phyloP scores from a whole-genome alignment of 2,113 vertebrate species.

The Mixornis gularis region DNA sequence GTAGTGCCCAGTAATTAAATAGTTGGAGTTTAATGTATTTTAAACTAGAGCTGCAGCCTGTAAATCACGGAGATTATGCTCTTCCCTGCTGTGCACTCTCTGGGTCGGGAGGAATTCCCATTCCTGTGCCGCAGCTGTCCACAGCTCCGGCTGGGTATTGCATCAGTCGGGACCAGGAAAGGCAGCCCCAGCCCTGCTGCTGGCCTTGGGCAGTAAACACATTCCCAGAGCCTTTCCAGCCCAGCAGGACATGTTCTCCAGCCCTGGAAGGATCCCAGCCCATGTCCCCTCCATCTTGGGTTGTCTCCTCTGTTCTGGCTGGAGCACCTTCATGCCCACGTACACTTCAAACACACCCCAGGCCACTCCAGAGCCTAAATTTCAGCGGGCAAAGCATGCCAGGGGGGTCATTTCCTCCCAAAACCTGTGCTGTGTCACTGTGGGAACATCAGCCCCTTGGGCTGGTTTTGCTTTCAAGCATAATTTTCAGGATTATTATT shows the following conservation, averaged over 20 bases:
- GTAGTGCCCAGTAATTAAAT: constrained; percentile 66
- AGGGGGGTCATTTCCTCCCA: accelerated
- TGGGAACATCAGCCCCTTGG: not conserved
- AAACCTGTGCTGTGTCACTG: not conserved
- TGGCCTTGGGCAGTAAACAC: not conserved
- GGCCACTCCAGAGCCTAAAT: not conserved
- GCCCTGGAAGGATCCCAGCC: not conserved
- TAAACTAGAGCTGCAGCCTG: constrained; percentile 55
- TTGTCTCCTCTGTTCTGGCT: not conserved
- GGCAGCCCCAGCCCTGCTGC: not conserved
- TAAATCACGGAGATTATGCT: constrained; percentile 53
- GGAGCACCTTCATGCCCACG: not conserved
- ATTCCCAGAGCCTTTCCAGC: not conserved
- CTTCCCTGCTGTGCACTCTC: constrained; percentile 32
- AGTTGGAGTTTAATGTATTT: constrained; percentile 63
- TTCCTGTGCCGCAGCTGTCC: constrained; percentile 27
- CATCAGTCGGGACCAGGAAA: not conserved
- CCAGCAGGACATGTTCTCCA: not conserved
- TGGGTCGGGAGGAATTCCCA: constrained; percentile 46
- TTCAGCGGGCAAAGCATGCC: not conserved
- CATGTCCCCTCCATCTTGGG: accelerated
- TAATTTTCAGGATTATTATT: not conserved
- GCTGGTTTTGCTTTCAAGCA: not conserved
- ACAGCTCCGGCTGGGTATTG: not conserved
- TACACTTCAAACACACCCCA: not conserved